phyloP scores from a whole-genome alignment of 2,113 vertebrate genomes.

The Nipponia nippon region DNA sequence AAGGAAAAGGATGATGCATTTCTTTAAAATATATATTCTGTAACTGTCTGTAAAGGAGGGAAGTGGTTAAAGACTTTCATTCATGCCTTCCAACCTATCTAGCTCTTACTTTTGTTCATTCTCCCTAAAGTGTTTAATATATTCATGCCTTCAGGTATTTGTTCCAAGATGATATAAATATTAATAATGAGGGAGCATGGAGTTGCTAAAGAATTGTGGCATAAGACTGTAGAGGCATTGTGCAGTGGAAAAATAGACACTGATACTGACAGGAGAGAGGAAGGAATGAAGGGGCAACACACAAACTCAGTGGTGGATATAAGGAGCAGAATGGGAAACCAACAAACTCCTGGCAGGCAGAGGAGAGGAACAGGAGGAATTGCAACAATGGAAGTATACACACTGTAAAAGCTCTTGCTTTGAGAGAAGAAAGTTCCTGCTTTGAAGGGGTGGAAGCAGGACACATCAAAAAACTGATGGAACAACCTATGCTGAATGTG shows the following conservation, averaged over 20 bases:
- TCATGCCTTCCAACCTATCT: background rate
- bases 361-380: background rate
- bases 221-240: background rate
- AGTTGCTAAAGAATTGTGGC: background rate
- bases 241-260: background rate
- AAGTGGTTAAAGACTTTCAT: background rate
- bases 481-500: background rate
- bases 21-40: background rate
- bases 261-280: background rate
- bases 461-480: background rate
- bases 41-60: background rate
- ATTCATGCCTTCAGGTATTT: background rate
- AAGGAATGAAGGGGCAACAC: background rate
- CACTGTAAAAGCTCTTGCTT: background rate
- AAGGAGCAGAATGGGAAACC: background rate
- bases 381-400: accelerated
- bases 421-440: background rate
- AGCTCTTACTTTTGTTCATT: background rate
- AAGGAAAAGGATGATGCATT: background rate
- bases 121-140: background rate
- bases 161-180: background rate
- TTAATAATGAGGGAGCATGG: background rate
- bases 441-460: background rate
- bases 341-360: background rate
- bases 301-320: background rate